Conservation (phyloP, 2,113 vertebrate genomes). For the Poicephalus gulielmi region DNA sequence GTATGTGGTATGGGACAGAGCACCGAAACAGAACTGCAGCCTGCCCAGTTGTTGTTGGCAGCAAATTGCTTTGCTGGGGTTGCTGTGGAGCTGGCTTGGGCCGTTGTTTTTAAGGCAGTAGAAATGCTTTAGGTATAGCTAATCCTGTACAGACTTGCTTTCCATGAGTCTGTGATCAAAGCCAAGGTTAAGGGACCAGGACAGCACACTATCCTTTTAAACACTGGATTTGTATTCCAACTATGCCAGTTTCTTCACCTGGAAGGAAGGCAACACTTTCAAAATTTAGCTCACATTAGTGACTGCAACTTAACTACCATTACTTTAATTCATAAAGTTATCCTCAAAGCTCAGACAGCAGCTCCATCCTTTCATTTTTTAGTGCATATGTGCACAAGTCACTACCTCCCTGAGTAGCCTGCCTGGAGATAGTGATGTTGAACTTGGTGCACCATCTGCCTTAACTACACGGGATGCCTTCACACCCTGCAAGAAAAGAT, state of each 20-base stretch:
- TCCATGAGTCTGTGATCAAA: neutral
- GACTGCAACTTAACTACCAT: neutral
- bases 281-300: neutral
- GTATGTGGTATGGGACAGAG: neutral
- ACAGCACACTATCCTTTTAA: neutral
- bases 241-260: neutral
- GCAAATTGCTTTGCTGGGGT: neutral
- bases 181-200: neutral
- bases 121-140: neutral
- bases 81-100: neutral
- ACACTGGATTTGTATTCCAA: neutral
- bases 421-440: neutral
- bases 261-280: neutral
- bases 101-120: neutral
- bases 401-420: neutral
- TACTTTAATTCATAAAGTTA: neutral
- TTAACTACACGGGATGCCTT: neutral
- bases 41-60: neutral
- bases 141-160: neutral
- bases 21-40: accelerated
- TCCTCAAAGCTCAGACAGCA: neutral
- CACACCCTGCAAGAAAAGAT: neutral
- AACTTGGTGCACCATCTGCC: neutral
- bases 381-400: neutral
- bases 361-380: neutral